Conservation (phyloP, 2,888 invertebrate species). For the Tortrix viridana region DNA sequence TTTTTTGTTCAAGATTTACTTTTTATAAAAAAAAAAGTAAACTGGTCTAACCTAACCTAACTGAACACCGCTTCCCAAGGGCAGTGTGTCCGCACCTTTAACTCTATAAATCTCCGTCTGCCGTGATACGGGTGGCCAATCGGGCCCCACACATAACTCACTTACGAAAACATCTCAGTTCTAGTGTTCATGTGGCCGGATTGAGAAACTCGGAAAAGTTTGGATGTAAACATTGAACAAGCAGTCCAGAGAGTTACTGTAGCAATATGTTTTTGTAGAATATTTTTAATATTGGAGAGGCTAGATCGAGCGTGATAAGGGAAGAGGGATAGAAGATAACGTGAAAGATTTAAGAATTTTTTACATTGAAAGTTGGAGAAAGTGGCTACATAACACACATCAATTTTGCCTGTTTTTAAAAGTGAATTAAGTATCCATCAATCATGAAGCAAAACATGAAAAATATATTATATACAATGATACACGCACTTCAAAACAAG, state of each 20-base stretch:
- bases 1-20: too few species aligned
- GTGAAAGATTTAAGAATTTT: too few species aligned
- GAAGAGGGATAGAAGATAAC: too few species aligned
- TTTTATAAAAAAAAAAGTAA: not conserved
- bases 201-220: slow-evolving; percentile 7
- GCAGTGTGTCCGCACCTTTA: slow-evolving; percentile 7
- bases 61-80: not conserved
- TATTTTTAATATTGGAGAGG: too few species aligned
- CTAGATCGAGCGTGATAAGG: too few species aligned
- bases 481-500: too few species aligned
- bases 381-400: too few species aligned
- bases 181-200: slow-evolving; percentile 5
- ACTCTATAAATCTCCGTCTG: slow-evolving; percentile 11
- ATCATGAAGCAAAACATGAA: too few species aligned
- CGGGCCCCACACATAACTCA: slow-evolving; percentile 13
- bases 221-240: slow-evolving; percentile 6
- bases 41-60: not conserved
- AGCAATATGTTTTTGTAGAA: not conserved
- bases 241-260: not conserved
- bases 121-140: slow-evolving; percentile 24
- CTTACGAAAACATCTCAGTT: slow-evolving; percentile 20
- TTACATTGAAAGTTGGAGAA: too few species aligned
- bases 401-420: too few species aligned
- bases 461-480: too few species aligned
- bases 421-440: too few species aligned